phyloP scores from a whole-genome alignment of 2,797 vertebrate species.

The Paguma larvata region DNA sequence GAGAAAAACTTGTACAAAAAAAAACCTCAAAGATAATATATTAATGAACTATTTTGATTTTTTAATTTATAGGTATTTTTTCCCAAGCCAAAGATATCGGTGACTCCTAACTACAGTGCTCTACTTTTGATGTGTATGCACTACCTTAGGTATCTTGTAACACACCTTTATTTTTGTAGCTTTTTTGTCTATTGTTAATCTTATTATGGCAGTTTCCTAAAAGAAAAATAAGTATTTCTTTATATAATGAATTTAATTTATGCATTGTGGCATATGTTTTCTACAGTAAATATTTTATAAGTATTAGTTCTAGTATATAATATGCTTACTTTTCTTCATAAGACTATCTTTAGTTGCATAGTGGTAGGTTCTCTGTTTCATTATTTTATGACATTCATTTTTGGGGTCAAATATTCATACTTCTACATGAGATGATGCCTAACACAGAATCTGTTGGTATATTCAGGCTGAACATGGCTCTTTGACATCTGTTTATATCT shows the following conservation, averaged over 20 bases:
- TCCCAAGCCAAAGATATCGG: not conserved
- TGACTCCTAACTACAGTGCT: not conserved
- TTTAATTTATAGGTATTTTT: conserved; percentile 11
- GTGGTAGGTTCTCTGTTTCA: not conserved
- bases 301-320: not conserved
- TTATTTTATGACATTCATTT: conserved; percentile 25
- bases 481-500: not conserved
- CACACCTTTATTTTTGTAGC: not conserved
- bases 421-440: conserved; percentile 32
- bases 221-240: conserved; percentile 53
- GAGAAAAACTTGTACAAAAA: not conserved
- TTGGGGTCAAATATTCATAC: not conserved
- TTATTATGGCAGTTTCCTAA: not conserved
- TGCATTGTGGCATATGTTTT: not conserved
- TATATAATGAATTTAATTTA: not conserved
- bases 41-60: conserved; percentile 18
- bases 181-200: conserved; percentile 27
- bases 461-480: not conserved
- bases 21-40: not conserved
- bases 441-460: conserved; percentile 9
- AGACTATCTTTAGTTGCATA: conserved; percentile 31
- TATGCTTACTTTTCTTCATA: conserved; percentile 41
- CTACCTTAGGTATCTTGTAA: not conserved
- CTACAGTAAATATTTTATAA: conserved; percentile 20
- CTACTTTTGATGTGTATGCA: not conserved